Conservation (phyloP, 2,113 vertebrate genomes). For the Herpailurus yagouaroundi region DNA sequence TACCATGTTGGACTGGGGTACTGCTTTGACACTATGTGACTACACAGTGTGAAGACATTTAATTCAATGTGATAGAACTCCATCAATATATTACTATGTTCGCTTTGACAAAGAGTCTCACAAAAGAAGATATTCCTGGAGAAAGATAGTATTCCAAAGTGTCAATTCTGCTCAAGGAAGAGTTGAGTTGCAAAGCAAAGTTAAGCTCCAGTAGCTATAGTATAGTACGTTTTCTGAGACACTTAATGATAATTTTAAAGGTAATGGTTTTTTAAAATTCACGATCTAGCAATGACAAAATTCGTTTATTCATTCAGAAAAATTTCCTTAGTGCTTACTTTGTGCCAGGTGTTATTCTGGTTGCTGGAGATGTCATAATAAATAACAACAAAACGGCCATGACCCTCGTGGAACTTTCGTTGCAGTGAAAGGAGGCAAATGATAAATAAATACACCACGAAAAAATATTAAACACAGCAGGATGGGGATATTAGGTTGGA, state of each 20-base stretch:
- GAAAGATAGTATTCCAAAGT: background rate
- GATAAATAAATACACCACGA: background rate
- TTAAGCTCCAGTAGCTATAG: background rate
- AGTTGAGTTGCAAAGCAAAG: background rate
- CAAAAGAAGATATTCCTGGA: conserved; percentile 11
- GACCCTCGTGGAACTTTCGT: background rate
- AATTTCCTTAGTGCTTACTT: background rate
- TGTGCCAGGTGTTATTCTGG: background rate
- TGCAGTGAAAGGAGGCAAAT: background rate
- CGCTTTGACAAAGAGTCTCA: conserved; percentile 46
- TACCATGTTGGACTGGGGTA: background rate
- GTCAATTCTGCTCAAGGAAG: background rate
- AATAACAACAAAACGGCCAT: background rate
- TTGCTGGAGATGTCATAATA: background rate
- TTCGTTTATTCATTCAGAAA: background rate
- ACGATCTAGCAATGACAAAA: background rate
- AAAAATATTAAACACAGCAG: background rate
- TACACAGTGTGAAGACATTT: background rate
- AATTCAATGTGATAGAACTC: conserved; percentile 44
- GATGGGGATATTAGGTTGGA: background rate
- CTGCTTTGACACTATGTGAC: background rate
- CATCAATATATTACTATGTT: conserved; percentile 61
- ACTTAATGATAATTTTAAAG: background rate
- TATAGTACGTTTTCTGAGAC: background rate
- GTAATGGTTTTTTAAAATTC: background rate